Percentiles rank a stretch among this genome's conserved stretches.
Conservation (phyloP, 2,113 vertebrate species). For the Sitta europaea region DNA sequence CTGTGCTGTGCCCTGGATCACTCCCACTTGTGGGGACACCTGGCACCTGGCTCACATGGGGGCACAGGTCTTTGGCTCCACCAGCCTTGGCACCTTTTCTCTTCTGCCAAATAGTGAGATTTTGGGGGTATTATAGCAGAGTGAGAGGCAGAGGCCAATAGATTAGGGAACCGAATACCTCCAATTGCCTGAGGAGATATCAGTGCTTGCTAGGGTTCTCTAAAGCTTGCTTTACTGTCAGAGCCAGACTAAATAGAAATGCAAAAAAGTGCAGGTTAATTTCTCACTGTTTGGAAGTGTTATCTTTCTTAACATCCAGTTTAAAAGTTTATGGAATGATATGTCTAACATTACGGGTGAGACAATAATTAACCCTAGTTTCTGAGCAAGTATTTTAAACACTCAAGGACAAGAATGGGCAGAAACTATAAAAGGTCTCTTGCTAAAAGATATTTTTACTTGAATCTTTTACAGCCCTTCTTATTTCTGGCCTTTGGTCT, state of each 20-base stretch:
- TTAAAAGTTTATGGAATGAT: neutral
- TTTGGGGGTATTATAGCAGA: neutral
- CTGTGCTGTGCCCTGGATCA: neutral
- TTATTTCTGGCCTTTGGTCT: slow-evolving; percentile 37
- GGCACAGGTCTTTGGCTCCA: neutral
- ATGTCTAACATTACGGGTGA: neutral
- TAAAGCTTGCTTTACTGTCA: neutral
- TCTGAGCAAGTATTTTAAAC: neutral
- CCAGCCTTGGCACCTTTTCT: neutral
- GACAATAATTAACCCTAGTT: neutral
- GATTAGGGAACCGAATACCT: neutral
- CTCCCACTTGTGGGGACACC: neutral
- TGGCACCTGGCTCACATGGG: accelerated
- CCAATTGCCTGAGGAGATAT: neutral
- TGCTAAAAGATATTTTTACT: neutral
- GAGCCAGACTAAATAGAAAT: neutral
- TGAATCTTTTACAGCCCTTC: slow-evolving; percentile 13
- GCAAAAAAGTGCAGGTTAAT: neutral
- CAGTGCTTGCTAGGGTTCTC: neutral
- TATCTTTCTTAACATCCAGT: neutral
- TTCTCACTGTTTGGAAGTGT: slow-evolving; percentile 9
- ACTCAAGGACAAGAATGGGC: neutral
- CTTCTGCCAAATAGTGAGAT: neutral
- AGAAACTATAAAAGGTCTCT: neutral
- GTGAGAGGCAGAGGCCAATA: neutral